Evolutionary conservation across 2,113 vertebrate genomes (phyloP).

Genomic region (Corythornis vintsioides): DNA sequence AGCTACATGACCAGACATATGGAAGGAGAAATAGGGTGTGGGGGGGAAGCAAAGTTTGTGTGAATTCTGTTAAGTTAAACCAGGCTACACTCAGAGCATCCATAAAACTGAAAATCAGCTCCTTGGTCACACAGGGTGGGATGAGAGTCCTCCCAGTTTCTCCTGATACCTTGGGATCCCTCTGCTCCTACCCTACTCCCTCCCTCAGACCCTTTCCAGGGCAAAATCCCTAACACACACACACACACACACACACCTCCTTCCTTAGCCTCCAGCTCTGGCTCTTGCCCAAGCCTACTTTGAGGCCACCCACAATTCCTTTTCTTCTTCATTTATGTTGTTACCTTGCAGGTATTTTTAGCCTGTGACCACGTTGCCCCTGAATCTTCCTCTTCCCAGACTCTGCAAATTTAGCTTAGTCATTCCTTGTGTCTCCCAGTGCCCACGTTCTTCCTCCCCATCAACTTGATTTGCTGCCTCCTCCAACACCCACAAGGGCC

Average conservation of each 20-base stretch:
- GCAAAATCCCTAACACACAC: fast-evolving
- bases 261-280: background rate
- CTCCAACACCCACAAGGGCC: background rate
- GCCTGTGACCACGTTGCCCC: slow-evolving; percentile 21
- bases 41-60: background rate
- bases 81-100: fast-evolving
- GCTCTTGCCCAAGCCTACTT: background rate
- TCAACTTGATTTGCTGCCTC: background rate
- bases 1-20: fast-evolving
- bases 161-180: background rate
- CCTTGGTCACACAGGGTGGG: too few species aligned
- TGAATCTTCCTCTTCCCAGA: slow-evolving; percentile 13
- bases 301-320: background rate
- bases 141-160: fast-evolving
- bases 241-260: fast-evolving
- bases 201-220: background rate
- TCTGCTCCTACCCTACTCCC: fast-evolving
- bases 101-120: background rate
- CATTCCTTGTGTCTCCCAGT: background rate
- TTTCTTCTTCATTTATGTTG: slow-evolving; percentile 47
- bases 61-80: background rate
- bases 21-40: background rate
- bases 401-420: slow-evolving; percentile 47
- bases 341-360: slow-evolving; percentile 68
- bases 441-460: background rate